These are phyloP conservation scores for Calameuta pallipes DNA, from an alignment of 2,888 invertebrate genomes.

Conservation along the genomic window DNA sequence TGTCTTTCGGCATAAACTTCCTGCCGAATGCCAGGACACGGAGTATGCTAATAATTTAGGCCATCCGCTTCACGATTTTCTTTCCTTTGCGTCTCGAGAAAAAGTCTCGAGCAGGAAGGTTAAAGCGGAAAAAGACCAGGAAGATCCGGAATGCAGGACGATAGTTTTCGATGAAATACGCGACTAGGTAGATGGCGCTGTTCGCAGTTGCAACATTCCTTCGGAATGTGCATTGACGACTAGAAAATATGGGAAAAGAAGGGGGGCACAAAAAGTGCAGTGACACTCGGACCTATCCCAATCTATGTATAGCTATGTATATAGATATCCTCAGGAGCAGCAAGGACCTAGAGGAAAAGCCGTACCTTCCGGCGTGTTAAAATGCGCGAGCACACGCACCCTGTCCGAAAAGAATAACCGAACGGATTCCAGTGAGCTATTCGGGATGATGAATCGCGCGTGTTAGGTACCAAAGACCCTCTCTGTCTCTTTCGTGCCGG, in stretches of 20 bases:
- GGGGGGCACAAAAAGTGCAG: too few relatives aligned
- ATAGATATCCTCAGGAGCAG: not conserved
- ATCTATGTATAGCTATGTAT: not conserved
- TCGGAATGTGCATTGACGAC: not conserved
- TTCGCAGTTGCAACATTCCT: not conserved
- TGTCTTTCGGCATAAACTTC: slow-evolving; percentile 47
- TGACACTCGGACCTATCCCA: not conserved
- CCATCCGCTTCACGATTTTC: slow-evolving; percentile 27
- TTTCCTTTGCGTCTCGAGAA: slow-evolving; percentile 37
- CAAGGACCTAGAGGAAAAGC: slow-evolving; percentile 30
- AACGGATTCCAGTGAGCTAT: slow-evolving; percentile 35
- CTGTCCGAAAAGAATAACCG: slow-evolving; percentile 32
- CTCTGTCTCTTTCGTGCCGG: slow-evolving; percentile 36
- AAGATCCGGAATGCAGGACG: not conserved
- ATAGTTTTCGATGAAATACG: not conserved
- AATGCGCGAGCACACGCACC: slow-evolving; percentile 47
- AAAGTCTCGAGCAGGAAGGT: not conserved
- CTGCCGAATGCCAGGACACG: slow-evolving; percentile 56
- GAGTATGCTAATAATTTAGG: slow-evolving; percentile 52
- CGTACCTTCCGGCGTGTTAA: slow-evolving; percentile 29
- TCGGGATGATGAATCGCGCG: slow-evolving; percentile 45
- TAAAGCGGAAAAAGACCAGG: not conserved
- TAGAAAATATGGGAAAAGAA: not conserved
- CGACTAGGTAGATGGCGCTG: not conserved
- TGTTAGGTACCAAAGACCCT: slow-evolving; percentile 11